Conservation (phyloP, 35 echinoderm and acorn worm species). For the Antedon bifida region DNA sequence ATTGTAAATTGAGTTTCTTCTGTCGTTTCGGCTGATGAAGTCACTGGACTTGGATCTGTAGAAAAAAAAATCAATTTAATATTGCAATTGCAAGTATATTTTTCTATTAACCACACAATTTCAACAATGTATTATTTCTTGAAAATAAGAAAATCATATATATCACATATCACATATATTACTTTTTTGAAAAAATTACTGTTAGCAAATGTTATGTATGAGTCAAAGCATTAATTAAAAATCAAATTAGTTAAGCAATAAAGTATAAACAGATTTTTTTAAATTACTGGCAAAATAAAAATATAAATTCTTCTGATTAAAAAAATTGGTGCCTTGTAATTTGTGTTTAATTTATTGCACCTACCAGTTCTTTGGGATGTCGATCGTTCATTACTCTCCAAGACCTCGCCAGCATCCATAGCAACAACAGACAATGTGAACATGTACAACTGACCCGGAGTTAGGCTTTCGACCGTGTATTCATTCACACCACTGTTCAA, state of each 20-base stretch:
- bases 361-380: neutral
- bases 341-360: neutral
- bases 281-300: too few species aligned
- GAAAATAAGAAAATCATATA: too few species aligned
- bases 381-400: neutral
- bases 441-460: neutral
- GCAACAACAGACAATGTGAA: neutral
- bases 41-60: neutral
- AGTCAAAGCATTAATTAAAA: too few species aligned
- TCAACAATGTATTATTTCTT: too few species aligned
- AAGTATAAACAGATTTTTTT: too few species aligned
- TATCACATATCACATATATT: too few species aligned
- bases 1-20: neutral
- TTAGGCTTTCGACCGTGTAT: neutral
- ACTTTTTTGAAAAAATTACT: too few species aligned
- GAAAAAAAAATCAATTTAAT: neutral
- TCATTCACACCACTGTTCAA: neutral
- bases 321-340: too few species aligned
- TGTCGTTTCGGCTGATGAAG: neutral
- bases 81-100: neutral
- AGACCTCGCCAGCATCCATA: neutral
- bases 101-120: too few species aligned
- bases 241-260: too few species aligned
- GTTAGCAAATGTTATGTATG: too few species aligned
- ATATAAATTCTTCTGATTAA: too few species aligned